A percentile compares a stretch with the other conserved stretches of the same genome.
Evolutionary conservation across 1,140 invertebrate genomes (phyloP).

Genomic region (Gryon sp.): DNA sequence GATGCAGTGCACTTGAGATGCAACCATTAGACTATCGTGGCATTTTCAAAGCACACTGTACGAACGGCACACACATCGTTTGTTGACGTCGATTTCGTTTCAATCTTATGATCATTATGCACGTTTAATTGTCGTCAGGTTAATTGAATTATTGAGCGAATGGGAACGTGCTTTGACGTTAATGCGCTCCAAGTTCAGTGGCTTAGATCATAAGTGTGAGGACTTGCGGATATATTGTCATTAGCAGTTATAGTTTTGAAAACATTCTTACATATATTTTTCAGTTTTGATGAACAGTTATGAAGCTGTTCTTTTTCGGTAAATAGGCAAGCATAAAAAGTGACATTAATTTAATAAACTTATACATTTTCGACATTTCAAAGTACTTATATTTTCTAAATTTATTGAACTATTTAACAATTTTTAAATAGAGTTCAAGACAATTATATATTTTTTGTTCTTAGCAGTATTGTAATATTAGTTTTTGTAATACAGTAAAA

Average conservation of each 20-base stretch:
- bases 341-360: no score
- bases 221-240: not conserved
- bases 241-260: not conserved
- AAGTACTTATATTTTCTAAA: no score
- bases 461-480: no score
- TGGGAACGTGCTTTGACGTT: slow-evolving; percentile 30
- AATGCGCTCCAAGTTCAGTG: slow-evolving; percentile 26
- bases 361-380: no score
- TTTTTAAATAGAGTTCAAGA: no score
- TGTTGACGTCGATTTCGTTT: slow-evolving; percentile 46
- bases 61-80: slow-evolving; percentile 17
- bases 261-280: not conserved
- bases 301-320: no score
- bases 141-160: slow-evolving; percentile 52
- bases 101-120: slow-evolving; percentile 53
- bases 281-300: no score
- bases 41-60: slow-evolving; percentile 38
- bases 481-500: no score
- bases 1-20: slow-evolving; percentile 59
- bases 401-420: no score
- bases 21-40: slow-evolving; percentile 47
- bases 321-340: no score
- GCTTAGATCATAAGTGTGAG: slow-evolving; percentile 30
- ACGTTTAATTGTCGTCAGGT: slow-evolving; percentile 34
- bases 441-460: no score